Percentiles rank a stretch among this genome's conserved stretches.
phyloP scores from a whole-genome alignment of 2,113 vertebrate genomes.

The Sminthopsis crassicaudata region DNA sequence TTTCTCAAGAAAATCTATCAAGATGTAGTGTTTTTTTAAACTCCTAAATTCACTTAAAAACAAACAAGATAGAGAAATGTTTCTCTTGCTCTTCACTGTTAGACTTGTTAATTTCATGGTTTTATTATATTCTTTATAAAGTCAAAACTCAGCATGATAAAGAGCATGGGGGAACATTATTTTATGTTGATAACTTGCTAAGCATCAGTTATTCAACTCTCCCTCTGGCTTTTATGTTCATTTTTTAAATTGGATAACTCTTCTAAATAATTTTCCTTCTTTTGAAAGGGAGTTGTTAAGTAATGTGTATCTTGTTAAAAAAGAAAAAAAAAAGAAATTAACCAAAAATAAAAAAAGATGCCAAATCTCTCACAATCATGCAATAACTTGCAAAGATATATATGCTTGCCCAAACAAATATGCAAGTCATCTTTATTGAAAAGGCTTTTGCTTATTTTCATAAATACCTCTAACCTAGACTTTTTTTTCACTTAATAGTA shows the following conservation, averaged over 20 bases:
- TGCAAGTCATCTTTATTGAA: background rate
- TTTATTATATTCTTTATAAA: conserved; percentile 27
- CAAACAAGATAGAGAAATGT: conserved; percentile 22
- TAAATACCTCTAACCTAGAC: background rate
- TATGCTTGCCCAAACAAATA: background rate
- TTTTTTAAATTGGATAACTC: background rate
- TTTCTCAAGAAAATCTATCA: conserved; percentile 8
- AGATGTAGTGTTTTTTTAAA: background rate
- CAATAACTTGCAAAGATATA: background rate
- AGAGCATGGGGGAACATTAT: background rate
- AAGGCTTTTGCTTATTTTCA: background rate
- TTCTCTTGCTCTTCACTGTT: background rate
- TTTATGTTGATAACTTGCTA: background rate
- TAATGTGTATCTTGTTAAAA: background rate
- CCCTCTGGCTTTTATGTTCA: conserved; percentile 9
- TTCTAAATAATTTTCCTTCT: background rate
- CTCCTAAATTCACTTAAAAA: conserved; percentile 42
- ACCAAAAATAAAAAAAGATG: background rate
- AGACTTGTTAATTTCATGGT: conserved; percentile 12
- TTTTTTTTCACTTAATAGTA: background rate
- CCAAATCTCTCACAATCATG: background rate
- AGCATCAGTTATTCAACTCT: conserved; percentile 21
- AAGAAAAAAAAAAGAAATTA: background rate
- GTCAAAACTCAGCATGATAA: conserved; percentile 17
- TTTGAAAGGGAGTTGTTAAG: background rate